These are phyloP conservation scores for Semicossyphus pulcher DNA, from an alignment of 2,113 vertebrate genomes.

Conservation along the genomic window DNA sequence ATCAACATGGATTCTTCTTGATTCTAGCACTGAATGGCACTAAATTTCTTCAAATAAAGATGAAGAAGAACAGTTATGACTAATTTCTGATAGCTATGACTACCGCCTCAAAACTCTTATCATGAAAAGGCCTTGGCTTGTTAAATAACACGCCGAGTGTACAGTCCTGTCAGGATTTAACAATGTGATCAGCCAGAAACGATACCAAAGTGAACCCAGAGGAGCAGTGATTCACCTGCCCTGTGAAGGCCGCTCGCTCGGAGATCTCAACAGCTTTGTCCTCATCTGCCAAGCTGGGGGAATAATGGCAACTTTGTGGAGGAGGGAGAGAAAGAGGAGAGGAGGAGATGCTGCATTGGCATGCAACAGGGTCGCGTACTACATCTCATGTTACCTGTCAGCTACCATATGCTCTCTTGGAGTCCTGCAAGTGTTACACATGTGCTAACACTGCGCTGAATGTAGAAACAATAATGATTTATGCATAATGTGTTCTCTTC, in stretches of 20 bases:
- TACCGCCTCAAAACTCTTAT: not conserved
- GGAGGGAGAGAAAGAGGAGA: not conserved
- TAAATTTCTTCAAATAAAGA: constrained; percentile 7
- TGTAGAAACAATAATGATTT: constrained; percentile 16
- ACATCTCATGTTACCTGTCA: constrained; percentile 59
- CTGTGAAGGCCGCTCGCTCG: constrained; percentile 28
- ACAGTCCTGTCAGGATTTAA: not conserved
- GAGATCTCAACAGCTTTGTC: constrained; percentile 31
- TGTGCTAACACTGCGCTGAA: constrained; percentile 24
- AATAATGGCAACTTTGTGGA: constrained; percentile 7
- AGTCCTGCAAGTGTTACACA: constrained; percentile 2
- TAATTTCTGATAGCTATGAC: constrained; percentile 15
- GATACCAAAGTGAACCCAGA: not conserved
- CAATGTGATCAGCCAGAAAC: constrained; percentile 4
- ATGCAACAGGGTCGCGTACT: constrained; percentile 44
- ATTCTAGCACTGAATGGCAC: constrained; percentile 21
- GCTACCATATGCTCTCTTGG: constrained; percentile 43
- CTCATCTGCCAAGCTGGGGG: constrained; percentile 1
- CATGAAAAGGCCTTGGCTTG: not conserved
- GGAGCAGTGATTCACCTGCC: constrained; percentile 12
- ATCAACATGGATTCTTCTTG: constrained; percentile 33
- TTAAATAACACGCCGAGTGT: not conserved
- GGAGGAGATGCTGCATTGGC: constrained; percentile 36
- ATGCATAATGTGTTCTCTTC: not conserved
- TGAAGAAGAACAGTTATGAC: not conserved